A percentile compares a stretch with the other conserved stretches of the same genome.
Conservation (phyloP, 2,113 vertebrate genomes). For the Zosterops lateralis region DNA sequence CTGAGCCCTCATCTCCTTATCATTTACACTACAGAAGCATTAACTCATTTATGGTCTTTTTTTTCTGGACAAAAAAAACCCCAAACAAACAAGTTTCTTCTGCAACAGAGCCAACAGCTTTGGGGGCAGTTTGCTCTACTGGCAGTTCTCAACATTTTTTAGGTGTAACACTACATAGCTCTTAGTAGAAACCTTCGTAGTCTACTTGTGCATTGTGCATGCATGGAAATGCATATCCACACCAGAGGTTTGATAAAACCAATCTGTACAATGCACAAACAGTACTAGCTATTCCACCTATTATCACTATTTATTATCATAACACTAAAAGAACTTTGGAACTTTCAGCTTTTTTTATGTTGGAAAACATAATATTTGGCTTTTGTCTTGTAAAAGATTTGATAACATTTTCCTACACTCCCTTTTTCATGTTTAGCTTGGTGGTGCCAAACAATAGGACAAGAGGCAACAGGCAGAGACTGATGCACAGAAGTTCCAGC, state of each 20-base stretch:
- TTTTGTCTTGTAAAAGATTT: neutral
- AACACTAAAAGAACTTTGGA: neutral
- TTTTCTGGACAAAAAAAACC: neutral
- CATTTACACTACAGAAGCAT: neutral
- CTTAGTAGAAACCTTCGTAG: neutral
- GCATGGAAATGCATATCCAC: neutral
- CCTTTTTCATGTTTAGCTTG: neutral
- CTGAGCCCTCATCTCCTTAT: neutral
- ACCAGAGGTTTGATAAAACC: neutral
- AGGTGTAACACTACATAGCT: neutral
- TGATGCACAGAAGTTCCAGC: neutral
- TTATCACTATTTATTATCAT: no score
- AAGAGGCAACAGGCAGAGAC: neutral
- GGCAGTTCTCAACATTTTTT: neutral
- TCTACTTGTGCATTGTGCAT: neutral
- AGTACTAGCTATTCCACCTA: neutral
- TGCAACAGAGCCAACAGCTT: neutral
- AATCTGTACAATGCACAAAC: neutral
- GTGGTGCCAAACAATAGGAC: neutral
- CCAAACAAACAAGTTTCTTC: neutral
- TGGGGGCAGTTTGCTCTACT: neutral
- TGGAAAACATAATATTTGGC: neutral
- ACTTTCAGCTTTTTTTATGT: neutral
- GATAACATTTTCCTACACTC: neutral
- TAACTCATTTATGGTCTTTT: neutral